Conservation (phyloP, 2,888 invertebrate genomes). For the Lysandra coridon region DNA sequence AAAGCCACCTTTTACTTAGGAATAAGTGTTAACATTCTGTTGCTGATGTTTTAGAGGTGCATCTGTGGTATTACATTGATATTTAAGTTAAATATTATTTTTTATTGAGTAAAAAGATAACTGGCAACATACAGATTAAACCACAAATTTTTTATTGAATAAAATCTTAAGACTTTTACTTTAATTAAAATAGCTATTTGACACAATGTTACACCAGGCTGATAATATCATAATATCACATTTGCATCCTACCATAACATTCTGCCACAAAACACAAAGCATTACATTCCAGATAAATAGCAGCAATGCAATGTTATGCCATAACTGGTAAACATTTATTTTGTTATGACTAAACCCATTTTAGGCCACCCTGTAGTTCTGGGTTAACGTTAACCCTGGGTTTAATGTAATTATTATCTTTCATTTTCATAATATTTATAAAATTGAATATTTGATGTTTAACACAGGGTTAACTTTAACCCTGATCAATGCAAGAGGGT, state of each 20-base stretch:
- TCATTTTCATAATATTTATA: background rate
- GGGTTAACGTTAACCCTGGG: too few relatives aligned
- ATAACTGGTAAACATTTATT: background rate
- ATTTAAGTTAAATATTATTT: background rate
- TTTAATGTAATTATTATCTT: too few relatives aligned
- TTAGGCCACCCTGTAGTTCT: too few relatives aligned
- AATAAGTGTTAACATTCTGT: conserved; percentile 52
- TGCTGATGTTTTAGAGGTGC: conserved; percentile 40
- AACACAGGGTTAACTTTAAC: background rate
- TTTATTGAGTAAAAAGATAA: background rate
- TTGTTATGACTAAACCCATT: background rate
- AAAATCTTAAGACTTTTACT: background rate
- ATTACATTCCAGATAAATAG: conserved; percentile 32
- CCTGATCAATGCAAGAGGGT: background rate
- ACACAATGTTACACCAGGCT: background rate
- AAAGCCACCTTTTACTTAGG: conserved; percentile 46
- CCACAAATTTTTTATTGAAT: background rate
- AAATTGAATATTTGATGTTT: background rate
- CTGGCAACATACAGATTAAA: background rate
- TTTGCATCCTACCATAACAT: conserved; percentile 39
- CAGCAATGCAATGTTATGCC: conserved; percentile 3
- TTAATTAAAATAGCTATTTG: background rate
- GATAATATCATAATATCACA: conserved; percentile 36
- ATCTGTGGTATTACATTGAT: conserved; percentile 34
- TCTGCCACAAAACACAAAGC: conserved; percentile 41